Evolutionary conservation across 1,140 invertebrate species (phyloP), one percentile per base, ranked within the genome.

Genomic region (Caenorhabditis remanei): DNA sequence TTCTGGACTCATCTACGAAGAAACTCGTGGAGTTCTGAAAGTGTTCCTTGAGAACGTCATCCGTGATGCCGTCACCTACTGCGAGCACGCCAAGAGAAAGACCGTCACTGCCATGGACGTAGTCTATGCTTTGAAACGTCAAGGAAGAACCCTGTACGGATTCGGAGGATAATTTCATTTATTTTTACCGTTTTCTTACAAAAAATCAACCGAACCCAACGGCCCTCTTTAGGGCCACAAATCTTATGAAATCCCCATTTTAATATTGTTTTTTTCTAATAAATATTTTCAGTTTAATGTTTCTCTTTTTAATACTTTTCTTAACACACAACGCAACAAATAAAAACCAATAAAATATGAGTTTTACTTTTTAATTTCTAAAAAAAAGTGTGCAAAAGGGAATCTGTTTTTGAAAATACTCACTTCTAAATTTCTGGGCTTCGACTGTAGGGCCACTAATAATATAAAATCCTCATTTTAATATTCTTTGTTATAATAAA

Each of bases 31-130:
- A 90, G 95, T 95, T 0, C 92, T 96, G n/a, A 96, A 96, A 93
- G 95, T 96, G 0, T 96, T 96, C 93, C 93, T 96, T 84, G 95
- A 96, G 93, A 96, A 96, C 91, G 95, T 96, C 0, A 96, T 96
- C 90, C 94, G 95, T 85, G 96, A 96, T 93, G 95, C 95, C 19
- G 95, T 96, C 84, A 96, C 95, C 21, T 96, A 96, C 93, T 95
- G 95, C 19, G 95, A 95, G 92, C 95, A 96, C 93, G 95, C 95
- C 89, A 96, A 96, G 93, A 94, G 95, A 89, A 96, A 96, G 93
- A 96, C 96, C 41, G 94, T 95, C 50, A 96, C 96, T 14, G 95
- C 96, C 84, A 96, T 96, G 96, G 96, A 96, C 91, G 95, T 96
- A 24, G 96, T 96, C 32, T 96, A 96, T 90, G 95, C 96, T 46